These are phyloP conservation scores for Cinclus mexicanus DNA, from an alignment of 2,113 vertebrate species.

Conservation along the genomic window DNA sequence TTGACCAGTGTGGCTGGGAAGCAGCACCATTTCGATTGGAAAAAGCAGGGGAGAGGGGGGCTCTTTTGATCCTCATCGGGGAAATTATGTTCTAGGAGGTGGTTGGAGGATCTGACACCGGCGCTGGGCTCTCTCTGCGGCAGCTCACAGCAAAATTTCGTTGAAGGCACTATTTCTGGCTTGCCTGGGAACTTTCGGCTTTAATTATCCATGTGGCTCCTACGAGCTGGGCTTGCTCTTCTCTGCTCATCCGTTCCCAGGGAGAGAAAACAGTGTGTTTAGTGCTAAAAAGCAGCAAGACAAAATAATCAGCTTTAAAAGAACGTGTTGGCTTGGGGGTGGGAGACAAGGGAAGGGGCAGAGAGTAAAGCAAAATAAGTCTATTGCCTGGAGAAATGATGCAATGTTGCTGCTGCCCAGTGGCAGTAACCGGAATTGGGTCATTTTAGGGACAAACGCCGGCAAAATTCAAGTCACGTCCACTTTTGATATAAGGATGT, in stretches of 20 bases:
- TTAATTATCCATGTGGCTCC: neutral
- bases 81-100: neutral
- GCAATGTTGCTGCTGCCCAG: conserved; percentile 74
- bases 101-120: neutral
- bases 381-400: conserved; percentile 45
- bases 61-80: neutral
- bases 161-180: neutral
- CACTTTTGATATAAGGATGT: conserved; percentile 40
- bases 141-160: conserved; percentile 19
- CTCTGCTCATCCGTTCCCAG: neutral
- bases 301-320: conserved; percentile 44
- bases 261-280: neutral
- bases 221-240: neutral
- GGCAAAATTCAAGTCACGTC: conserved; percentile 60
- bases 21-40: neutral
- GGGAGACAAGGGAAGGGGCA: neutral
- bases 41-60: neutral
- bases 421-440: conserved; percentile 65
- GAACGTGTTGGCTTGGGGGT: neutral
- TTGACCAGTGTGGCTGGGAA: neutral
- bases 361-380: conserved; percentile 33
- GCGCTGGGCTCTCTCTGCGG: neutral
- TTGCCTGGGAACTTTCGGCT: conserved; percentile 12
- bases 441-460: conserved; percentile 19
- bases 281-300: conserved; percentile 25